Evolutionary conservation across 2,797 vertebrate genomes (phyloP), one percentile per base, ranked within the genome.

Genomic region (Girardinus metallicus): DNA sequence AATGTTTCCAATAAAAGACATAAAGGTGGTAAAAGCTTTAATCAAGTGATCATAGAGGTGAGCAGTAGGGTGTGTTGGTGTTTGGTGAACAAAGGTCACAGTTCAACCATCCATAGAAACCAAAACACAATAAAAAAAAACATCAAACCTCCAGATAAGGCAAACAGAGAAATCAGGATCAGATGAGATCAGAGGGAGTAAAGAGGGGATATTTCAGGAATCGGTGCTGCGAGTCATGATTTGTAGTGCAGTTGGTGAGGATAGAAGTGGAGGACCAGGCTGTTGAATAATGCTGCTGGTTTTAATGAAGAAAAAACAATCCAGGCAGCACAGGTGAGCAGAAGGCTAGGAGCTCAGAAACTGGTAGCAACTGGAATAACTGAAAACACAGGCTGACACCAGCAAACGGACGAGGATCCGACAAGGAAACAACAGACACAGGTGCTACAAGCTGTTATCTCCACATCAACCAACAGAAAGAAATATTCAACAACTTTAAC

Each of bases 41-140:
- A n/a, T 31, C 43, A 29, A 16, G 3, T 70, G 23, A 71, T 6
- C n/a, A 26, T 31, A 31, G n/a, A 31, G 43, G 44, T 73, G n/a
- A 47, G 18, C n/a, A 18, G 44, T 34, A 29, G 43, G 71, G 44
- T 4, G 44, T 72, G 43, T 3, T 16, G 23, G 5, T 72, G 62
- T 64, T 62, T 64, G 62, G 41, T 29, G 71, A 47, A 36, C n/a
- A 72, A 72, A 72, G 70, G 44, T 72, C 70, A 16, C 6, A 16
- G 21, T 66, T 66, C 62, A 66, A 18, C 62, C 34, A 6, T 36
- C 29, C 57, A 31, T 16, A 64, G 31, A 72, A 72, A 44, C 68
- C 41, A 34, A 29, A 71, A 46, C 6, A 71, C 5, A 7, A 71
- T 13, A 29, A 29, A 47, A 49, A 49, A 39, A 62, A 57, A 57